phyloP scores from a whole-genome alignment of 2,888 invertebrate genomes.

The Proisotoma minuta region DNA sequence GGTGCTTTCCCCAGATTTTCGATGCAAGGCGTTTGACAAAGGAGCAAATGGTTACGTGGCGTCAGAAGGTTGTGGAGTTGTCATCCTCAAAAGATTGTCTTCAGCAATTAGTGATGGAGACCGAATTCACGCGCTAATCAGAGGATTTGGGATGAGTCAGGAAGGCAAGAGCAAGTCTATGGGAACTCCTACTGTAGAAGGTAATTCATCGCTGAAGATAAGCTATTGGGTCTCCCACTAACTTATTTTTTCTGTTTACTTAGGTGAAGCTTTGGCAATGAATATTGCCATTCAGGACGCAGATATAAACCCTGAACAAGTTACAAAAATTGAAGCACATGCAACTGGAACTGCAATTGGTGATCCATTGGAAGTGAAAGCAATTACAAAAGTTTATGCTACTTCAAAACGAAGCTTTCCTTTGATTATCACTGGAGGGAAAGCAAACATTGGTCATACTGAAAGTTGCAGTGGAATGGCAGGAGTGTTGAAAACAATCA shows the following conservation, averaged over 20 bases:
- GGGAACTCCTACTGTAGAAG: not conserved
- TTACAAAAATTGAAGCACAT: not conserved
- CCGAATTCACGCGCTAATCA: not conserved
- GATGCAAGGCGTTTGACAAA: not conserved
- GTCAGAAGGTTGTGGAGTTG: not conserved
- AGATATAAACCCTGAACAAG: not conserved
- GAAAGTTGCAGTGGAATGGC: not conserved
- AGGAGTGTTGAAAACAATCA: not conserved
- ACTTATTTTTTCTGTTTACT: no score
- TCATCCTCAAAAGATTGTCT: not conserved
- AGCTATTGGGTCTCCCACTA: no score
- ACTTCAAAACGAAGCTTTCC: not conserved
- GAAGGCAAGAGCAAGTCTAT: not conserved
- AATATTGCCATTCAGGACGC: not conserved
- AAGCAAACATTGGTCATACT: not conserved
- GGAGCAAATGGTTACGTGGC: not conserved
- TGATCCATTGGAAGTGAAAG: constrained; percentile 65
- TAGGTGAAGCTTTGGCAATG: not conserved
- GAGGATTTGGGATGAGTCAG: not conserved
- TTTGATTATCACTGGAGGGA: not conserved
- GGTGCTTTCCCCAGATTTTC: constrained; percentile 8
- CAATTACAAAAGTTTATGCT: not conserved
- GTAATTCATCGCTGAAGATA: no score
- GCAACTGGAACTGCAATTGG: constrained; percentile 55
- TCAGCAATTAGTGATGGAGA: not conserved